Evolutionary conservation across 2,797 vertebrate genomes (phyloP), one percentile per base, ranked within the genome.

Genomic region (Chromis chromis): DNA sequence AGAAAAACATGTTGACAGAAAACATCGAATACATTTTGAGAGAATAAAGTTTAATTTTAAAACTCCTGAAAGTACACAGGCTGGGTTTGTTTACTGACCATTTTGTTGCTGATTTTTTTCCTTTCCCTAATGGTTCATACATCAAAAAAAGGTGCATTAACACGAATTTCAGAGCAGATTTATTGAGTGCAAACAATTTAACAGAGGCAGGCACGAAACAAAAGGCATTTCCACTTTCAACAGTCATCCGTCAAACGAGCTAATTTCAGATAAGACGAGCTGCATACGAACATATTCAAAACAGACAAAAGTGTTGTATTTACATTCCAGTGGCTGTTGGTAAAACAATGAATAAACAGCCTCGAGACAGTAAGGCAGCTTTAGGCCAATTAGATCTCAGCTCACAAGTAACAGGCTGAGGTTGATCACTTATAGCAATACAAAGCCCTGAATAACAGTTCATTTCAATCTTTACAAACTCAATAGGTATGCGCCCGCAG

Each of bases 11-110:
- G 84, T 87, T 78, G 65, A 86, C 72, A 64, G 71, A 62, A 87
- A 84, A 76, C 70, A 81, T 78, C 70, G 60, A 72, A 76, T 77
- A 86, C 82, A 79, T 92, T 94, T 94, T 92, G 86, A 91, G 81
- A 92, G 77, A 91, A 88, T 90, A 89, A 92, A 91, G 81, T 91
- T 91, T 90, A 81, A 91, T 86, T 87, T 76, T 42, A 83, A n/a
- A 89, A 85, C 70, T 72, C 64, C 64, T 86, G 67, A 86, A 74
- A 83, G 46, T 24, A 19, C 6, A 39, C 10, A 24, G 16, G 44
- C 49, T 67, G 62, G 1, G 31, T 71, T 74, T 59, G 27, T 78
- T 86, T 40, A 9, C 27, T 63, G 22, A 16, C 36, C 3, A 13
- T 36, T 19, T 33, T 25, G 7, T 9, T 16, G 58, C 9, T 42